Conservation (phyloP, 2,113 vertebrate species). For the Hymenochirus boettgeri region DNA sequence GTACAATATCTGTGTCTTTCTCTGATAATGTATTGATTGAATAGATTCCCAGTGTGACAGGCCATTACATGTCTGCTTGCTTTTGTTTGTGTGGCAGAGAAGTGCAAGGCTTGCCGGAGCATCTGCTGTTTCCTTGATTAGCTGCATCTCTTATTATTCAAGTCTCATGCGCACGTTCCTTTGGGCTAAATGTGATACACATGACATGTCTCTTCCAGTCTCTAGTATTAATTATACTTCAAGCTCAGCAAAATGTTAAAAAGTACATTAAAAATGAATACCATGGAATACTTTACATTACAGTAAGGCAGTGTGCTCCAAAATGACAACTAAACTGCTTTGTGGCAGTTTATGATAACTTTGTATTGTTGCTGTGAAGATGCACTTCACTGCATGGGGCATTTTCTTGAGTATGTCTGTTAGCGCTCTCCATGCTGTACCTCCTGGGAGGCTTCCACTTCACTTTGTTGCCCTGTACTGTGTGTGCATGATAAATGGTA, state of each 20-base stretch:
- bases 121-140: constrained; percentile 30
- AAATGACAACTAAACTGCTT: not conserved
- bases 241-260: constrained; percentile 10
- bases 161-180: constrained; percentile 11
- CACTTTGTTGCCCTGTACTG: too few species aligned
- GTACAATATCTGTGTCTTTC: constrained; percentile 6
- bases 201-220: not conserved
- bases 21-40: constrained; percentile 16
- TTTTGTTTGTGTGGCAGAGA: constrained; percentile 8
- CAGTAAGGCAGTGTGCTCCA: not conserved
- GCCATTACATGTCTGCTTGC: constrained; percentile 12
- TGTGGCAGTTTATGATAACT: too few species aligned
- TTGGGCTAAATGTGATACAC: constrained; percentile 8
- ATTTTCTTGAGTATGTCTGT: too few species aligned
- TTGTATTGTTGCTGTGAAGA: not conserved
- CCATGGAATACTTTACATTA: not conserved
- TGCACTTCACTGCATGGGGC: not conserved
- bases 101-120: constrained; percentile 7
- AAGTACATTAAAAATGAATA: not conserved
- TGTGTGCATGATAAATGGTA: too few species aligned
- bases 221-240: constrained; percentile 1
- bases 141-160: constrained; percentile 22
- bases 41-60: constrained; percentile 11
- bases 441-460: too few species aligned
- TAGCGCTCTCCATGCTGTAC: too few species aligned